These are phyloP conservation scores for Excalfactoria chinensis DNA, from an alignment of 2,113 vertebrate genomes.

Conservation along the genomic window DNA sequence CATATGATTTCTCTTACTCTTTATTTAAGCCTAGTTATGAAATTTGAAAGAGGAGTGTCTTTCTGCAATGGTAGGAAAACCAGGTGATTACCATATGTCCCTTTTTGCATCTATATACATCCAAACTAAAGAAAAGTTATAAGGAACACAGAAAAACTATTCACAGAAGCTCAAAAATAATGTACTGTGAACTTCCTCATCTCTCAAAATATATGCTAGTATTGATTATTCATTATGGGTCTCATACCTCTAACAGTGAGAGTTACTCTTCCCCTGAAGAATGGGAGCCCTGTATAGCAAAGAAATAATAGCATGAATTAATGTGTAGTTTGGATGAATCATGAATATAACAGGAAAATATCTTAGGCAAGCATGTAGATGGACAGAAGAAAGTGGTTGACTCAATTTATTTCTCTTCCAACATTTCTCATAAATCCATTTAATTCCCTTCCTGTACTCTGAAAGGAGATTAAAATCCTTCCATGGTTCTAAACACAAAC, in stretches of 20 bases:
- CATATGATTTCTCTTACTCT: neutral
- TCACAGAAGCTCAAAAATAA: neutral
- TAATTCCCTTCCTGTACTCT: neutral
- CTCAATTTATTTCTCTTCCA: neutral
- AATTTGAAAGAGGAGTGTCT: neutral
- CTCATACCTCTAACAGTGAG: neutral
- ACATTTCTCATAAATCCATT: neutral
- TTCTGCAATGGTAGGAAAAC: neutral
- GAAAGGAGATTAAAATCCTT: neutral
- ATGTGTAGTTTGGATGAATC: neutral
- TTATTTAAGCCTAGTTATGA: neutral
- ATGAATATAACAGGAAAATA: neutral
- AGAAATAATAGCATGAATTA: neutral
- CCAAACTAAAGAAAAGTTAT: neutral
- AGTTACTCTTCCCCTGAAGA: neutral
- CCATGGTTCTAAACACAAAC: neutral
- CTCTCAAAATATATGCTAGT: neutral
- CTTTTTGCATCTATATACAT: neutral
- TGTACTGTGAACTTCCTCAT: neutral
- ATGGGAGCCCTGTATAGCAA: neutral
- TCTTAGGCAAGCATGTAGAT: neutral
- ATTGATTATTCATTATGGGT: neutral
- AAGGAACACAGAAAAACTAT: neutral
- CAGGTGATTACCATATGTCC: fast-evolving
- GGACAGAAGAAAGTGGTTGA: neutral